Evolutionary conservation across 2,888 invertebrate species (phyloP).

Genomic region (Platynereis dumerilii): DNA sequence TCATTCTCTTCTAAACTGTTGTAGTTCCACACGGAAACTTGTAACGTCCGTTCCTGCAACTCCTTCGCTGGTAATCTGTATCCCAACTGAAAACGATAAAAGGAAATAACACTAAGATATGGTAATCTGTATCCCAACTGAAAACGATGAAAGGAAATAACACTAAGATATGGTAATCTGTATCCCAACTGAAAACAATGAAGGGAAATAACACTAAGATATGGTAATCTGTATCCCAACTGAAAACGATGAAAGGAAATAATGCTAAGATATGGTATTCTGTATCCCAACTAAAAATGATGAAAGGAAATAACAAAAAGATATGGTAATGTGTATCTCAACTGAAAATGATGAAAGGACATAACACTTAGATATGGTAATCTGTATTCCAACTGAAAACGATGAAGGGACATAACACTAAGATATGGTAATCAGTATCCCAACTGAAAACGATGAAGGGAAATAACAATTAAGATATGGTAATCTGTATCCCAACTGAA

Average conservation of each 20-base stretch:
- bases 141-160: slow-evolving; percentile 42
- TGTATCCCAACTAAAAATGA: neutral
- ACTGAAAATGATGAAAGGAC: neutral
- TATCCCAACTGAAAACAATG: slow-evolving; percentile 77
- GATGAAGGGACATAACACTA: neutral
- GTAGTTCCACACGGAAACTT: slow-evolving; percentile 94
- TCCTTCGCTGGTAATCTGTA: slow-evolving; percentile 85
- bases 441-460: neutral
- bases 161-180: slow-evolving; percentile 72
- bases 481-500: neutral
- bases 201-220: slow-evolving; percentile 12
- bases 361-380: neutral
- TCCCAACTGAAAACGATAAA: slow-evolving; percentile 72
- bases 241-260: slow-evolving; percentile 61
- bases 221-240: slow-evolving; percentile 86
- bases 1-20: slow-evolving; percentile 93
- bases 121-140: slow-evolving; percentile 88
- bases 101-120: neutral
- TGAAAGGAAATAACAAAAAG: neutral
- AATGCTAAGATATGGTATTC: neutral
- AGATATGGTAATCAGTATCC: neutral
- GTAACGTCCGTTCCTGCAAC: slow-evolving; percentile 77
- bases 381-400: neutral
- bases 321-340: neutral
- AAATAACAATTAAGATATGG: neutral